phyloP scores from a whole-genome alignment of 1,140 invertebrate species.

The Papilio dardanus region DNA sequence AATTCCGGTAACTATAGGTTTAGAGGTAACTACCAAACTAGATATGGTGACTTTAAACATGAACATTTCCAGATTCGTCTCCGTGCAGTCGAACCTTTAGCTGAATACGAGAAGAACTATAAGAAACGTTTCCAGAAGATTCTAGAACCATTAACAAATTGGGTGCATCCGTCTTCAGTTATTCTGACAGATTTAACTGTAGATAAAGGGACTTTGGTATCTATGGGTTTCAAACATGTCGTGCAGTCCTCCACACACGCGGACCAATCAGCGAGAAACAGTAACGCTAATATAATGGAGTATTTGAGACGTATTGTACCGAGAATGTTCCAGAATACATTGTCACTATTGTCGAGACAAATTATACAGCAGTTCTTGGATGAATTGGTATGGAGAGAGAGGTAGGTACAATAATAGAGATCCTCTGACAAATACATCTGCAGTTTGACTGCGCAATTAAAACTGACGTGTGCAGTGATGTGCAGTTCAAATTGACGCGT shows the following conservation, averaged over 20 bases:
- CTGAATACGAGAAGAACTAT: conserved; percentile 89
- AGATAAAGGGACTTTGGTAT: conserved; percentile 88
- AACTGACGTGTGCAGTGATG: too few species aligned
- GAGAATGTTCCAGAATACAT: conserved; percentile 94
- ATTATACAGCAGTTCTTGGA: conserved; percentile 95
- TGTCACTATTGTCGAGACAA: conserved; percentile 90
- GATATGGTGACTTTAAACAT: neutral
- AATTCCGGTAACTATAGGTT: too few species aligned
- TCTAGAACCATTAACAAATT: conserved; percentile 88
- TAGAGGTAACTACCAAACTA: too few species aligned
- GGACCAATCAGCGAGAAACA: conserved; percentile 83
- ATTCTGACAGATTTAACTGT: conserved; percentile 93
- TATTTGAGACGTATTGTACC: conserved; percentile 93
- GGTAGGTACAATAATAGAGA: conserved; percentile 51
- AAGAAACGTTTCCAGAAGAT: conserved; percentile 91
- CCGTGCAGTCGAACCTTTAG: conserved; percentile 90
- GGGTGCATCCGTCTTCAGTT: conserved; percentile 90
- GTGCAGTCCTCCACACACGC: conserved; percentile 86
- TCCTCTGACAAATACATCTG: too few species aligned
- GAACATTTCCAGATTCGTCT: conserved; percentile 84
- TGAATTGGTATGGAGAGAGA: conserved; percentile 90
- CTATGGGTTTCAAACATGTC: conserved; percentile 90
- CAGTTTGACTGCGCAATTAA: too few species aligned
- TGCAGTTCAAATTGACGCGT: too few species aligned
- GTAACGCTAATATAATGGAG: conserved; percentile 92